Percentiles rank a stretch among this genome's conserved stretches.
Conservation (phyloP, 2,888 invertebrate species). For the Arge pagana region DNA sequence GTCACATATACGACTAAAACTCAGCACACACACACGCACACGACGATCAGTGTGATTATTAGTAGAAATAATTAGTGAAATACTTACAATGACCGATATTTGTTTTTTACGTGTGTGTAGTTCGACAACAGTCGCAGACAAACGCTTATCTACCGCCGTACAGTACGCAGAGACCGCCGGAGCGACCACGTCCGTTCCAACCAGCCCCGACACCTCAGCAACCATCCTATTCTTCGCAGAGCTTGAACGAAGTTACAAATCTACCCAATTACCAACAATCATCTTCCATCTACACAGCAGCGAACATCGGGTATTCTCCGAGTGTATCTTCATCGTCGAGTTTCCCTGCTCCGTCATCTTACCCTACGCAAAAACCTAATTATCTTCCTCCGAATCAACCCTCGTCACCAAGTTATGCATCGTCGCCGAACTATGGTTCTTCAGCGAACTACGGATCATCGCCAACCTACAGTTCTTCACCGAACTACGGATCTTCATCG, state of each 20-base stretch:
- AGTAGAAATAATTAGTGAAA: no score
- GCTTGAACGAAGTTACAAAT: slow-evolving; percentile 42
- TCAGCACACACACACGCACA: slow-evolving; percentile 26
- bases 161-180: slow-evolving; percentile 61
- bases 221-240: slow-evolving; percentile 50
- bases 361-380: slow-evolving; percentile 38
- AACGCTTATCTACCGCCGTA: slow-evolving; percentile 64
- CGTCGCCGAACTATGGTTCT: slow-evolving; percentile 25
- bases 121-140: slow-evolving; percentile 63
- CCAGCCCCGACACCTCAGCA: slow-evolving; percentile 54
- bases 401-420: slow-evolving; percentile 35
- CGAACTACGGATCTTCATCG: slow-evolving; percentile 12
- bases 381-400: slow-evolving; percentile 41
- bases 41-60: no score
- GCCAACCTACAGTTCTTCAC: slow-evolving; percentile 40
- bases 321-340: slow-evolving; percentile 36
- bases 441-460: slow-evolving; percentile 31
- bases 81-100: not conserved
- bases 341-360: slow-evolving; percentile 27
- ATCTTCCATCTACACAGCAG: slow-evolving; percentile 41
- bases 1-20: no score
- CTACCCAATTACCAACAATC: slow-evolving; percentile 45
- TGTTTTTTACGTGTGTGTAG: slow-evolving; percentile 59
- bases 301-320: slow-evolving; percentile 39
- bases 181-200: slow-evolving; percentile 74